phyloP scores from a whole-genome alignment of 1,140 invertebrate genomes.

The Cyclargus thomasi region DNA sequence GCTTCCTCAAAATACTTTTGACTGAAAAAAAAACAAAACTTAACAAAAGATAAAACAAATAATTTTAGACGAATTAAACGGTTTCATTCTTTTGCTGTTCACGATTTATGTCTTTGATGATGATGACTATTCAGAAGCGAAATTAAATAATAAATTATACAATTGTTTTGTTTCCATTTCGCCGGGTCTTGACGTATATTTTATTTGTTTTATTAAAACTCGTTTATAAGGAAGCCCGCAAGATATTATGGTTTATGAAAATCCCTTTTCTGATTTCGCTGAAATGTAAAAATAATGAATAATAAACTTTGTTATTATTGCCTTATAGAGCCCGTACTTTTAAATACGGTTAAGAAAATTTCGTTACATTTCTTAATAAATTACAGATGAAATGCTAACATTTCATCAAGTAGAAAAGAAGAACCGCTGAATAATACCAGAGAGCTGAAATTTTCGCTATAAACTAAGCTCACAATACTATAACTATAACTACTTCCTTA shows the following conservation, averaged over 20 bases:
- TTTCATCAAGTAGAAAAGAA: not conserved
- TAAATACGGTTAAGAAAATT: conserved; percentile 29
- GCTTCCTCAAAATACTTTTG: not conserved
- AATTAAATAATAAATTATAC: conserved; percentile 66
- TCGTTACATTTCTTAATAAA: conserved; percentile 25
- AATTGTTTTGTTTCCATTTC: conserved; percentile 60
- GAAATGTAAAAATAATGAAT: conserved; percentile 42
- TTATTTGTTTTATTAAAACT: conserved; percentile 62
- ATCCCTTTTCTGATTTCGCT: conserved; percentile 49
- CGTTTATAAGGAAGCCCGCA: conserved; percentile 59
- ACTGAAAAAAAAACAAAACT: not conserved
- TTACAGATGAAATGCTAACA: not conserved
- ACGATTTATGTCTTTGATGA: not conserved
- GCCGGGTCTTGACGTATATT: conserved; percentile 50
- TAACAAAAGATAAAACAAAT: conserved; percentile 8
- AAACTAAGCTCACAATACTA: too few species aligned
- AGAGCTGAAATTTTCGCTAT: too few species aligned
- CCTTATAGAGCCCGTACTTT: conserved; percentile 23
- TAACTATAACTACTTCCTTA: too few species aligned
- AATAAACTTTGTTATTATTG: conserved; percentile 42
- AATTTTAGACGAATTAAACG: not conserved
- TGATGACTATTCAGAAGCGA: conserved; percentile 32
- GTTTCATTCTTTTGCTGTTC: not conserved
- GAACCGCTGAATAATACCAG: too few species aligned
- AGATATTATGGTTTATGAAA: conserved; percentile 60